Evolutionary conservation across 2,113 vertebrate genomes (phyloP), one percentile per base, ranked within the genome.

Genomic region (Tor tambroides): DNA sequence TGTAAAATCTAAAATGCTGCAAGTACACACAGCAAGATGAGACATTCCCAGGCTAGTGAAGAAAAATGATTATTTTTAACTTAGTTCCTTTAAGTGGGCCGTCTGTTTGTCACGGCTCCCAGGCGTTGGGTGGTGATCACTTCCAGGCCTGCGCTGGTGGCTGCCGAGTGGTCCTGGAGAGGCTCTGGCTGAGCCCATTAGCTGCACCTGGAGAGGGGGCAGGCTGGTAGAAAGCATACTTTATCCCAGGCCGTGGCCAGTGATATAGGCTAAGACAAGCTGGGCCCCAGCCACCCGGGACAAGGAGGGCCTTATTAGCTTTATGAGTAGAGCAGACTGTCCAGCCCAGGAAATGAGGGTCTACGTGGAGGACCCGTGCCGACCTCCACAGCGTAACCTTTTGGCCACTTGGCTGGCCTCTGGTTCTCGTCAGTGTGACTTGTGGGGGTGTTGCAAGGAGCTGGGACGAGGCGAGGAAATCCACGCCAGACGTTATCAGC

Each of bases 321-420:
- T 96, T 96, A 96, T 96, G 95, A 96, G 95, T 94, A 90, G 94
- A 94, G 93, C 95, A 92, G 95, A 95, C 91, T 94, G 95, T 95
- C 95, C 95, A 92, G 92, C 93, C 92, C 97, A 97, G 96, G 97
- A 98, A 98, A 97, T 97, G 96, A 97, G 96, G 88, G 94, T 94
- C 28, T 96, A 94, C 92, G 56, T 91, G 92, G 89, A 94, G 95
- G 94, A 95, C 94, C 91, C 4, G 67, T 79, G 92, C 91, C 95
- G 95, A 96, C 96, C 96, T 95, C 92, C 88, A 91, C 86, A 80
- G 90, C 82, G 86, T 96, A 96, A 96, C 96, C 96, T 94, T 95
- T 95, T 95, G 94, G 89, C 88, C 54, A 82, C 93, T 10, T 8
- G 90, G 90, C 91, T 93, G 89, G 93, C 93, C 95, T 96, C 96